Evolutionary conservation across 2,797 vertebrate species (phyloP).

Genomic region (Trichosurus vulpecula): DNA sequence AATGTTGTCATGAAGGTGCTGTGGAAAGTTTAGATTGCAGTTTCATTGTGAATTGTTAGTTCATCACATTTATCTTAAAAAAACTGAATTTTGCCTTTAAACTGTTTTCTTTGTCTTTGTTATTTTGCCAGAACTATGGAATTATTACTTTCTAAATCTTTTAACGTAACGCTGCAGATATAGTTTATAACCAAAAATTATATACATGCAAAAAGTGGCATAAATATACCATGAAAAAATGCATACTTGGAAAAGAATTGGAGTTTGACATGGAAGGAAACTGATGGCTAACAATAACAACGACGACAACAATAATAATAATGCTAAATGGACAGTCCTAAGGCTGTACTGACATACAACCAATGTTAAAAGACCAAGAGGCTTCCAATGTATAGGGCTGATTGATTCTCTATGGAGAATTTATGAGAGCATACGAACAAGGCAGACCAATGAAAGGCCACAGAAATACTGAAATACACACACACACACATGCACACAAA

Average conservation of each 20-base stretch:
- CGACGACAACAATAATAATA: too few species aligned
- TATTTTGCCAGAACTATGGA: background rate
- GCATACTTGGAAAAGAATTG: background rate
- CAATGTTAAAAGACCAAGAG: background rate
- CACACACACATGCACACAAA: too few species aligned
- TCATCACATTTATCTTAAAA: background rate
- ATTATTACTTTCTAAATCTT: background rate
- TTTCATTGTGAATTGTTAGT: background rate
- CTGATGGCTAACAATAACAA: background rate
- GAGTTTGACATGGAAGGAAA: background rate
- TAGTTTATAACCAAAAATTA: background rate
- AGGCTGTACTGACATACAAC: background rate
- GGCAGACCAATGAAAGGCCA: background rate
- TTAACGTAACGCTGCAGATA: background rate
- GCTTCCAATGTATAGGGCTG: background rate
- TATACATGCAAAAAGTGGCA: background rate
- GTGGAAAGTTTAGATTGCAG: background rate
- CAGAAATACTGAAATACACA: background rate
- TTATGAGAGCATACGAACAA: background rate
- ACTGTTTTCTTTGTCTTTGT: background rate
- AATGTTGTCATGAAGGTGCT: background rate
- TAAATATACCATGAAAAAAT: background rate
- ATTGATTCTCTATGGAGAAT: background rate
- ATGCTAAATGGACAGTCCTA: background rate
- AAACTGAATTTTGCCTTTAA: background rate